A percentile compares a stretch with the other conserved stretches of the same genome.
These are phyloP conservation scores for Drosophila tani DNA, from an alignment of 1,140 invertebrate genomes.

Conservation along the genomic window DNA sequence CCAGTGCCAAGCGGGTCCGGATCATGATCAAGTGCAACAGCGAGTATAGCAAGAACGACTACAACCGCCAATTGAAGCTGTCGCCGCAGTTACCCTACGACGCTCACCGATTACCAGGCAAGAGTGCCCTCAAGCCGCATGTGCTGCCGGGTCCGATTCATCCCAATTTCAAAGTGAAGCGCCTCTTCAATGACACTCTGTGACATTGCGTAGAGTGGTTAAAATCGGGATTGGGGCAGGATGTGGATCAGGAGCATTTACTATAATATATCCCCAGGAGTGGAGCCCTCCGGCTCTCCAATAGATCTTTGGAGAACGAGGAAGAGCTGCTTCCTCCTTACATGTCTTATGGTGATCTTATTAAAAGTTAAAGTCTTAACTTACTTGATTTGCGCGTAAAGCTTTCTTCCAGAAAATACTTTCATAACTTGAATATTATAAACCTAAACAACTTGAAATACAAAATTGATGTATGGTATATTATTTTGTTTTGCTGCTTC, in stretches of 20 bases:
- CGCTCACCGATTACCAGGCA: slow-evolving; percentile 88
- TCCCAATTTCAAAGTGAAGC: slow-evolving; percentile 89
- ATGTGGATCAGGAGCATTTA: slow-evolving; percentile 11
- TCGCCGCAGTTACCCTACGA: slow-evolving; percentile 91
- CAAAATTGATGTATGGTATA: background rate
- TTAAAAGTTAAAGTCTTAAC: background rate
- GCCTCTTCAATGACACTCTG: slow-evolving; percentile 78
- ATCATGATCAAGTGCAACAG: slow-evolving; percentile 89
- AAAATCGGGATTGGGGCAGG: slow-evolving; percentile 27
- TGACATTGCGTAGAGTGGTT: slow-evolving; percentile 58
- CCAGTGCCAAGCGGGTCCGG: slow-evolving; percentile 86
- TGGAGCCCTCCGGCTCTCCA: slow-evolving; percentile 2
- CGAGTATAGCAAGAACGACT: slow-evolving; percentile 89
- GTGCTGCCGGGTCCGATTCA: slow-evolving; percentile 90
- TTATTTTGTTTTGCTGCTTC: background rate
- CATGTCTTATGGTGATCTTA: slow-evolving; percentile 37
- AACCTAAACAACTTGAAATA: background rate
- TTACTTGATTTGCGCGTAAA: background rate
- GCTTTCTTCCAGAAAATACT: slow-evolving; percentile 7
- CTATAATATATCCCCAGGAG: slow-evolving; percentile 6
- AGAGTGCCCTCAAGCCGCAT: slow-evolving; percentile 89
- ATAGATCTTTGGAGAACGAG: background rate
- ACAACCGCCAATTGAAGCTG: slow-evolving; percentile 88
- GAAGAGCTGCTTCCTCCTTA: slow-evolving; percentile 1
- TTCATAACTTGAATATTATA: background rate